Evolutionary conservation across 2,113 vertebrate genomes (phyloP), one percentile per base, ranked within the genome.

Genomic region (Pluvianellus socialis): DNA sequence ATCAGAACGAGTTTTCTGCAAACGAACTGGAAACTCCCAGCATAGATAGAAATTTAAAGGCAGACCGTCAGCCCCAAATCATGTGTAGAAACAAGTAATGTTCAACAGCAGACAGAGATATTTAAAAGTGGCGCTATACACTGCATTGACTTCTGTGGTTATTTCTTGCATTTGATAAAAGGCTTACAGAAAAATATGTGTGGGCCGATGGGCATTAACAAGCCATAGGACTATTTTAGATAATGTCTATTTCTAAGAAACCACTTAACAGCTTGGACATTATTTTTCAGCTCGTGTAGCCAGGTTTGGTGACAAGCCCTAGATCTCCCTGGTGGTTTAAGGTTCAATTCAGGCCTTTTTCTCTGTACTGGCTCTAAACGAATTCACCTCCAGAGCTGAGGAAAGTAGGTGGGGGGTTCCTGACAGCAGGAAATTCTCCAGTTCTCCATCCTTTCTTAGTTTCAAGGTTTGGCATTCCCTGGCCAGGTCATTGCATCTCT

Each of bases 1-100:
- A 52, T 89, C 33, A 92, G 44, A 94, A 79, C 7, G 5, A 20
- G 7, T 75, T 94, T 87, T 89, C 42, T 92, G 62, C 86, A 92
- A 89, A 94, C 58, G 65, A 79, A 30, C 53, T 79, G 35, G 65
- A 75, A 91, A 35, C 21, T 47, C 44, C 44, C 4, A 21, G 56
- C 81, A 77, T 0, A 80, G 52, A 32, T 33, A n/a, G 12, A 85
- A 92, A 20, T 67, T 93, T 77, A 56, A 71, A 88, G 67, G 67
- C 50, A 83, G 58, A 96, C 86, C 26, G 67, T 30, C 8, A 67
- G 27, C 33, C 61, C 24, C 47, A 49, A 65, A 56, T 33, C 2
- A 6, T 16, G 7, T 35, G 21, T 71, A 65, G 73, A 86, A 92
- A 74, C 12, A 79, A 86, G 50, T 53, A 49, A 35, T 26, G 26